These are phyloP conservation scores for Danio aesculapii DNA, from an alignment of 2,797 vertebrate genomes.

Conservation along the genomic window DNA sequence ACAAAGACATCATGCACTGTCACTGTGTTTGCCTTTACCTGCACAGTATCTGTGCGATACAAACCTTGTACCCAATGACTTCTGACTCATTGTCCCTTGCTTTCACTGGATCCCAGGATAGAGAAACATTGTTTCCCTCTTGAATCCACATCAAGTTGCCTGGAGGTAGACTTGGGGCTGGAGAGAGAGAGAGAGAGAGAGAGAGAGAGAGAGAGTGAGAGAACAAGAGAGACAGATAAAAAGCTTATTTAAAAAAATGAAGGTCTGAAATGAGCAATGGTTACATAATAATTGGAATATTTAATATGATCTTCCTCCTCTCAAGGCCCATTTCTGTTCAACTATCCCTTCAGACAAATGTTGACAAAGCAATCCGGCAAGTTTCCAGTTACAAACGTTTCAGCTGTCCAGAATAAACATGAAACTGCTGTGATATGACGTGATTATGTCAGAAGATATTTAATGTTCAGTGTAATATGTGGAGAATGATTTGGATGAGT, in stretches of 20 bases:
- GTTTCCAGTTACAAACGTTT: background rate
- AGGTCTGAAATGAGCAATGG: constrained; percentile 13
- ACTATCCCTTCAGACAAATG: background rate
- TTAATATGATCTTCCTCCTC: background rate
- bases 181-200: constrained; percentile 41
- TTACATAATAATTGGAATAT: constrained; percentile 15
- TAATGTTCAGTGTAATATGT: background rate
- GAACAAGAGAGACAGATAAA: constrained; percentile 20
- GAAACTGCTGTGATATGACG: background rate
- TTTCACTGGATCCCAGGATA: constrained; percentile 93
- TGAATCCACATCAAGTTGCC: constrained; percentile 93
- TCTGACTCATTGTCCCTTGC: constrained; percentile 94
- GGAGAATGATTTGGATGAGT: background rate
- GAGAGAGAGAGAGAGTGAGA: constrained; percentile 34
- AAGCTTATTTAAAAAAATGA: constrained; percentile 6
- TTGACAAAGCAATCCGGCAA: background rate
- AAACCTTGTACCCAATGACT: constrained; percentile 97
- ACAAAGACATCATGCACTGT: constrained; percentile 2
- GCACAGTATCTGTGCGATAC: constrained; percentile 32
- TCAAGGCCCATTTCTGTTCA: background rate
- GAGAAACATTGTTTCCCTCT: constrained; percentile 92
- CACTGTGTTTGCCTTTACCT: background rate
- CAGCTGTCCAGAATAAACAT: background rate
- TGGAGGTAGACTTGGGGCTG: constrained; percentile 91
- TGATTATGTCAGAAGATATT: background rate